Conservation (phyloP, 2,113 vertebrate genomes). For the Chlorodrepanis virens region DNA sequence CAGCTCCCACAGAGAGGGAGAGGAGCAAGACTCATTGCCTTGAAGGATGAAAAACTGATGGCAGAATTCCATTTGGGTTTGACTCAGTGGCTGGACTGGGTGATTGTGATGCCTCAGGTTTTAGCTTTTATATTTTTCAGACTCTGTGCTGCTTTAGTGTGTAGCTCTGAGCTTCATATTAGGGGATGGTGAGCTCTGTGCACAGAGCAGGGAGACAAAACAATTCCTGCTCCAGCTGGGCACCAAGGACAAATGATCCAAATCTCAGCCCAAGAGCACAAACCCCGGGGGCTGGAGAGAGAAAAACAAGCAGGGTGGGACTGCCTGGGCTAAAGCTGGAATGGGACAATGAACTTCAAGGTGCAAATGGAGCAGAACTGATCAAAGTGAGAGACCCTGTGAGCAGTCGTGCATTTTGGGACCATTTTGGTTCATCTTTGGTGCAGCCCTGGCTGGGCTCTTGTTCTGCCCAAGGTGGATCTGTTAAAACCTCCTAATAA, state of each 20-base stretch:
- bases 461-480: not conserved
- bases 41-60: not conserved
- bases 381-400: not conserved
- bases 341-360: not conserved
- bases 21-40: not conserved
- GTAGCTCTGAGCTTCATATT: fast-evolving
- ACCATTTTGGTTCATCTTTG: not conserved
- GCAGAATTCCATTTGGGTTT: not conserved
- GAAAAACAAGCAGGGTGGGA: not conserved
- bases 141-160: not conserved
- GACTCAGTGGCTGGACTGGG: not conserved
- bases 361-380: not conserved
- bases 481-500: fast-evolving
- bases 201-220: not conserved
- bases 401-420: fast-evolving
- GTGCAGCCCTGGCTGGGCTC: not conserved
- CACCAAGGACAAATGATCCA: not conserved
- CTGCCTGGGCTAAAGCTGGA: not conserved
- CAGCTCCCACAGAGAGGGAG: not conserved
- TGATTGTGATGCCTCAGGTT: not conserved
- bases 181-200: not conserved
- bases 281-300: not conserved
- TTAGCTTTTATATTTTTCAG: not conserved
- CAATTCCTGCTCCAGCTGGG: not conserved
- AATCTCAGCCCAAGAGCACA: not conserved